phyloP scores from a whole-genome alignment of 2,888 invertebrate species.

The Lottia scabra region DNA sequence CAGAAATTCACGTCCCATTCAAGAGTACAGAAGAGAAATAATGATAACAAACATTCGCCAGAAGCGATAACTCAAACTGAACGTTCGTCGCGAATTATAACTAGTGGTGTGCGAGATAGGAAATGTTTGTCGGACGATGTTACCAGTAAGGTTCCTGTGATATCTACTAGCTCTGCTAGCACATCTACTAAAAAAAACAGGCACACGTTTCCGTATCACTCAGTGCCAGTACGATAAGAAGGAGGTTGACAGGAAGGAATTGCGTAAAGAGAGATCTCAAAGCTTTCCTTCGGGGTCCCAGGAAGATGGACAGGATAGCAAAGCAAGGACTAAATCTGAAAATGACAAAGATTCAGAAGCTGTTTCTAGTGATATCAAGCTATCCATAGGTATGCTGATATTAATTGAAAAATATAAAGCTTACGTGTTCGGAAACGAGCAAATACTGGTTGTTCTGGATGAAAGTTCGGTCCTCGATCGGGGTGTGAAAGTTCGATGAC shows the following conservation, averaged over 20 bases:
- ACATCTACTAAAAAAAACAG: constrained; percentile 5
- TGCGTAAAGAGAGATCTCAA: constrained; percentile 30
- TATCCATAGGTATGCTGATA: too few species aligned
- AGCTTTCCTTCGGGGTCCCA: constrained; percentile 30
- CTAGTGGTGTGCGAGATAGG: constrained; percentile 30
- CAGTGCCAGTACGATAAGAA: not conserved
- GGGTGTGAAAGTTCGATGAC: too few species aligned
- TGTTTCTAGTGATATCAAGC: not conserved
- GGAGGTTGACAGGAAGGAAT: constrained; percentile 18
- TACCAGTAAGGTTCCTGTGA: constrained; percentile 31
- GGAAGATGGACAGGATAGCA: constrained; percentile 35
- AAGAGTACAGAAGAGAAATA: constrained; percentile 17
- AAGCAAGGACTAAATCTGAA: constrained; percentile 30
- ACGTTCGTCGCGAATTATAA: constrained; percentile 31
- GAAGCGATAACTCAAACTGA: constrained; percentile 25
- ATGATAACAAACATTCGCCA: constrained; percentile 31
- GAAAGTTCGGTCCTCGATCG: too few species aligned
- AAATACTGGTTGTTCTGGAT: too few species aligned
- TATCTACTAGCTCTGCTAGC: constrained; percentile 1
- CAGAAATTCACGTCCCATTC: constrained; percentile 27
- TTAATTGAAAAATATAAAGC: too few species aligned
- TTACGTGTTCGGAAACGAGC: too few species aligned
- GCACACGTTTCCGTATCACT: constrained; percentile 15
- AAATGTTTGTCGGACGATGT: constrained; percentile 45
- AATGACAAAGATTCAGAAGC: constrained; percentile 8